phyloP scores from a whole-genome alignment of 37 sponge, comb jelly and placozoan genomes.

The Agelas oroides region DNA sequence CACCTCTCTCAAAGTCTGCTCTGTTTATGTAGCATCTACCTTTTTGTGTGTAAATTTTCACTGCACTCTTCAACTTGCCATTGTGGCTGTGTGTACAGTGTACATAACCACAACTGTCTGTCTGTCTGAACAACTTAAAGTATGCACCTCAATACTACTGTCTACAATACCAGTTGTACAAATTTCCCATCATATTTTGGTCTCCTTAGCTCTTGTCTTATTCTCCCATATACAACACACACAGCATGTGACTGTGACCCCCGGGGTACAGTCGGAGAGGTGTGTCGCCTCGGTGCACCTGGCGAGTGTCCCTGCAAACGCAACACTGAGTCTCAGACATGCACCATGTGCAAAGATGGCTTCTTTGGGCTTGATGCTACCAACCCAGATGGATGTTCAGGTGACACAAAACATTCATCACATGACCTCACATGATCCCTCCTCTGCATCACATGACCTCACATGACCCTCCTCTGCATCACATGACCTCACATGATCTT shows the following conservation, averaged over 20 bases:
- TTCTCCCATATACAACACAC: too few species aligned
- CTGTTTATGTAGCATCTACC: neutral
- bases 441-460: too few species aligned
- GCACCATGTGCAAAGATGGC: constrained; percentile 31
- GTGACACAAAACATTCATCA: neutral
- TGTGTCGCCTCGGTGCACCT: neutral
- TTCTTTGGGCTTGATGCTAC: neutral
- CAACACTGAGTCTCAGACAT: constrained; percentile 25
- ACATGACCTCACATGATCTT: neutral
- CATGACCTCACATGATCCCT: neutral
- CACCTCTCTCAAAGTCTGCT: neutral
- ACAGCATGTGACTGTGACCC: constrained; percentile 62
- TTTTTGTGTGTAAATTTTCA: neutral
- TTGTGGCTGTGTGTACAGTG: too few species aligned
- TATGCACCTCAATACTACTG: too few species aligned
- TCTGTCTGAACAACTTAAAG: too few species aligned
- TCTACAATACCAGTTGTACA: too few species aligned
- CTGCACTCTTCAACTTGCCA: too few species aligned
- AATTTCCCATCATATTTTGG: too few species aligned
- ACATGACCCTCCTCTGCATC: too few species aligned
- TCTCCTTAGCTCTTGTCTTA: too few species aligned
- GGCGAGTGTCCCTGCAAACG: constrained; percentile 46
- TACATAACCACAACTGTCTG: too few species aligned
- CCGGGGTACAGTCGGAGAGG: constrained; percentile 41
- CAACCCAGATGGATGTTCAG: constrained; percentile 40